Percentiles rank a stretch among this genome's conserved stretches.
Evolutionary conservation across 2,888 invertebrate species (phyloP).

Genomic region (Mimas tiliae): DNA sequence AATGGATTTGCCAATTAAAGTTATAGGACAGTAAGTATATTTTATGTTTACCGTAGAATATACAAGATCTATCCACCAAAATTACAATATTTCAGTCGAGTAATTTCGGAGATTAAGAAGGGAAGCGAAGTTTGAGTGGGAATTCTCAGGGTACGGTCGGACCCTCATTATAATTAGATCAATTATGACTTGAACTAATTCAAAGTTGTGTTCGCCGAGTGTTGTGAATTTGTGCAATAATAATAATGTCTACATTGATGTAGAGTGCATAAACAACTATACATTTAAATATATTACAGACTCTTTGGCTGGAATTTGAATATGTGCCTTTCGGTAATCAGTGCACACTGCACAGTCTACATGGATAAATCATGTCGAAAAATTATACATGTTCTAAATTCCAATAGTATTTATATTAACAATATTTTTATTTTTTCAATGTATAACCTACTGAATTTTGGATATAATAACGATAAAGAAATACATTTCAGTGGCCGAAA

Average conservation of each 20-base stretch:
- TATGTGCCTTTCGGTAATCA: too few species aligned
- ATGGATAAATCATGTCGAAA: too few species aligned
- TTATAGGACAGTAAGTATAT: neutral
- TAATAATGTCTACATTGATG: neutral
- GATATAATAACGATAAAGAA: too few species aligned
- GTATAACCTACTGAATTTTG: too few species aligned
- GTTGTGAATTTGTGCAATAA: neutral
- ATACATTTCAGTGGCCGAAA: neutral
- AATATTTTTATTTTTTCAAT: too few species aligned
- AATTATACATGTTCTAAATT: too few species aligned
- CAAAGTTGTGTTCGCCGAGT: neutral
- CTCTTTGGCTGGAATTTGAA: too few species aligned
- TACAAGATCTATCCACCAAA: neutral
- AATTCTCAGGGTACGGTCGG: conserved; percentile 1
- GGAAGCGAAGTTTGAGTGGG: neutral
- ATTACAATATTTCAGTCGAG: conserved; percentile 6
- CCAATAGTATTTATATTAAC: too few species aligned
- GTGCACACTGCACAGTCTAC: too few species aligned
- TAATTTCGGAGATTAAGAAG: conserved; percentile 1
- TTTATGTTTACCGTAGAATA: neutral
- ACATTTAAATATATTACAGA: too few species aligned
- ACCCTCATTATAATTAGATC: conserved; percentile 2
- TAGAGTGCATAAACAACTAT: neutral
- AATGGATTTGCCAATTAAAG: neutral
- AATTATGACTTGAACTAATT: neutral